phyloP scores from a whole-genome alignment of 2,113 vertebrate species.

The Macaca fascicularis region DNA sequence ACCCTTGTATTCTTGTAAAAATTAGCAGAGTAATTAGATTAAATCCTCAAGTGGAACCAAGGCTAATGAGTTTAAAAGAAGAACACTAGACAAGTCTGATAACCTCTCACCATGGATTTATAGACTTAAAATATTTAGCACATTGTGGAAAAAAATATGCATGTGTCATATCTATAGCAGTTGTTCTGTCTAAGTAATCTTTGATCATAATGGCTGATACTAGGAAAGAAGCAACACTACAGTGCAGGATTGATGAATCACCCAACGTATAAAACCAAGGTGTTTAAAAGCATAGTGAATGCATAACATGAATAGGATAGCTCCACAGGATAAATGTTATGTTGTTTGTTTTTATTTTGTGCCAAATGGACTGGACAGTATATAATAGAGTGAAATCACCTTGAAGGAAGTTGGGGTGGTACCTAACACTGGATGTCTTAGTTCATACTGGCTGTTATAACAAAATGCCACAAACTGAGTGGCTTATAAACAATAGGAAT shows the following conservation, averaged over 20 bases:
- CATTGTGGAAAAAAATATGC: conserved; percentile 91
- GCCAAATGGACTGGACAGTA: conserved; percentile 77
- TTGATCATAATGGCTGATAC: conserved; percentile 54
- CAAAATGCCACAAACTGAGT: neutral
- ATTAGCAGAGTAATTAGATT: conserved; percentile 94
- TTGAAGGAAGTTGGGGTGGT: conserved; percentile 79
- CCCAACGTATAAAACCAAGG: neutral
- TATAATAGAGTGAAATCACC: conserved; percentile 81
- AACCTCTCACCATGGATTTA: conserved; percentile 84
- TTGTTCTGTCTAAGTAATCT: conserved; percentile 90
- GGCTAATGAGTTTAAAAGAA: conserved; percentile 89
- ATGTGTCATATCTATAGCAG: conserved; percentile 90
- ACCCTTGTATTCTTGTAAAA: conserved; percentile 91
- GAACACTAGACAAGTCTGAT: conserved; percentile 78
- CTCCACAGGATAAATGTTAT: conserved; percentile 75
- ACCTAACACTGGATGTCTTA: conserved; percentile 53
- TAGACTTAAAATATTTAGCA: conserved; percentile 93
- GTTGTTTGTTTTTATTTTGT: conserved; percentile 72
- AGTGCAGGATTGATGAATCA: neutral
- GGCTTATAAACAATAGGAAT: neutral
- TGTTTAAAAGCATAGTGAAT: conserved; percentile 88
- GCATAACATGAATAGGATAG: conserved; percentile 82
- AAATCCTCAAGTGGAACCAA: conserved; percentile 87
- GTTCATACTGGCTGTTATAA: neutral
- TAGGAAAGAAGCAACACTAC: neutral